Base-by-base conservation (phyloP, 2,113 vertebrate species). In the Puntigrus tetrazona region DNA sequence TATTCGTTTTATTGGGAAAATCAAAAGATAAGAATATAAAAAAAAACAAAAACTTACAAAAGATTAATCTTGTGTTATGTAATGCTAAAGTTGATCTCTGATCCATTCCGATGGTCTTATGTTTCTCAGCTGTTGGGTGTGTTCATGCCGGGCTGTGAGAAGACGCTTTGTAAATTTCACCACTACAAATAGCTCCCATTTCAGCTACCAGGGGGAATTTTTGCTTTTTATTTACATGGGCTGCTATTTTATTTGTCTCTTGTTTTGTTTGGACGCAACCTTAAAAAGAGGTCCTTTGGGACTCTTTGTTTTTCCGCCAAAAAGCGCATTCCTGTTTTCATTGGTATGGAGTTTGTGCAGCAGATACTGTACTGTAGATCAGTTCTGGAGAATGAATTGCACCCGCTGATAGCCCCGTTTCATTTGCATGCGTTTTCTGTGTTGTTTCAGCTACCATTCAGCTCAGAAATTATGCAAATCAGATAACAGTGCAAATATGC, bases 131-230 rank as follows among this genome's bases (percentile, higher is more conserved):
- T 55, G 47, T 55, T 76, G 47, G 74, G 47, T 55, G 74, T 76
- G 47, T 50, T 76, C 47, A 76, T 76, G 74, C 74, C 74, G 55
- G 47, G 20, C 74, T 69, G 34, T 76, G 14, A 76, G 47, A 76
- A 34, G 20, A 50, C 22, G 18, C 74, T 76, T 76, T 36, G 20
- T n/a, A 4, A 70, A n/a, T 5, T 70, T 5, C 67, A n/a, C 36
- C 20, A 38, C 65, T 69, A 69, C 29, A 43, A 43, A 72, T 25
- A 73, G 75, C 34, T 78, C 34, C 52, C 3, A 38, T 57, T 41
- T 78, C 20, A 16, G 22, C 34, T 38, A 59, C 50, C 52, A 59
- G 22, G 52, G 52, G 45, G 5, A 41, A 25, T 38, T 59, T 16
- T 78, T 3, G 22, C 52, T 8, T 59, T 57, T 59, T 78, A 16